Conservation (phyloP, 2,888 invertebrate species). For the Lottia gigantea region DNA sequence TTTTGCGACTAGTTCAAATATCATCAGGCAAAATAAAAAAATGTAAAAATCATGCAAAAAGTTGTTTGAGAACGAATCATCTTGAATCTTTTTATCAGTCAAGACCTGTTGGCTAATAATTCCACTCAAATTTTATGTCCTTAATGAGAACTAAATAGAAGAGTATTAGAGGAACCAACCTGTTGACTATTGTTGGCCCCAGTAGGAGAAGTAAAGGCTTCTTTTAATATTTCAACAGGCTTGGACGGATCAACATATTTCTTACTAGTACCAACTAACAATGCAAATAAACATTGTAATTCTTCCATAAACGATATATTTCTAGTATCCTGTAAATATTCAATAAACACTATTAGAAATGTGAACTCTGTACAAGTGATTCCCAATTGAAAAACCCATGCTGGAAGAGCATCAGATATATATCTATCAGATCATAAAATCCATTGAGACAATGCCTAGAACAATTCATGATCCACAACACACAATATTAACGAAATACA, state of each 20-base stretch:
- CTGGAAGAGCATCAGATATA: background rate
- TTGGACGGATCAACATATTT: conserved; percentile 70
- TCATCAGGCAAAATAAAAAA: too few relatives aligned
- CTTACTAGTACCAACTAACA: conserved; percentile 67
- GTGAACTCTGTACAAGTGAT: background rate
- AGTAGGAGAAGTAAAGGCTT: conserved; percentile 64
- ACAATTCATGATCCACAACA: background rate
- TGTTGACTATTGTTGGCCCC: conserved; percentile 66
- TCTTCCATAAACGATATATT: conserved; percentile 68
- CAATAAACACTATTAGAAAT: background rate
- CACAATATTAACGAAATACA: conserved; percentile 8
- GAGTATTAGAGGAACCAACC: conserved; percentile 33
- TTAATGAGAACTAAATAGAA: too few relatives aligned
- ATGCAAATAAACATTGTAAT: conserved; percentile 67
- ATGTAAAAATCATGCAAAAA: too few relatives aligned
- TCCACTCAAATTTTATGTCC: too few relatives aligned
- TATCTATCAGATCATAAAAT: background rate
- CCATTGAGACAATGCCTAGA: too few relatives aligned
- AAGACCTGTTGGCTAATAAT: too few relatives aligned
- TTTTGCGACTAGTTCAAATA: too few relatives aligned
- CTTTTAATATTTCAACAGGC: conserved; percentile 69
- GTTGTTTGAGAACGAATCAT: too few relatives aligned
- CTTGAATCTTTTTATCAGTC: too few relatives aligned
- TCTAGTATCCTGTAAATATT: conserved; percentile 51
- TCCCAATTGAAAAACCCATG: background rate